Evolutionary conservation across 2,113 vertebrate species (phyloP).

Genomic region (Grammomys dolichurus): DNA sequence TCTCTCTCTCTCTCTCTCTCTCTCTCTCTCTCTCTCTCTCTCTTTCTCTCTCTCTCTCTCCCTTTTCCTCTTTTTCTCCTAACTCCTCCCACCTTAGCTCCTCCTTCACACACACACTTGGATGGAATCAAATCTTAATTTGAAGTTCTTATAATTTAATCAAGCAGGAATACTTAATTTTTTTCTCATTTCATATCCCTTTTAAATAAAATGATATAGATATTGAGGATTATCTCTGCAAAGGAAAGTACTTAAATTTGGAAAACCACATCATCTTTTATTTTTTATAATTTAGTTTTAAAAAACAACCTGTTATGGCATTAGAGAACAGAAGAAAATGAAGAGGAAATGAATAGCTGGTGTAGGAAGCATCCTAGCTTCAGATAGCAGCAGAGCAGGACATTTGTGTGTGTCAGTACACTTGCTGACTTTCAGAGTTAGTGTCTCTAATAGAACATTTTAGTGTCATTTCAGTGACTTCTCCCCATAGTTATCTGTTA

Average conservation of each 20-base stretch:
- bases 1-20: too few species aligned
- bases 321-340: not conserved
- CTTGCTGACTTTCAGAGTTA: not conserved
- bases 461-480: too few species aligned
- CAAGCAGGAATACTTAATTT: not conserved
- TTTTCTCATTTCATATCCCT: not conserved
- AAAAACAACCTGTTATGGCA: not conserved
- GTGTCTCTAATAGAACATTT: not conserved
- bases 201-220: not conserved
- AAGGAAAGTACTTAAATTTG: not conserved
- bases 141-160: not conserved
- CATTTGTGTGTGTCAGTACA: not conserved
- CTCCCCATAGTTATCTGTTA: not conserved
- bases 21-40: too few species aligned
- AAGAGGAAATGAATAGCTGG: too few species aligned
- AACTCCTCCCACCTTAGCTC: too few species aligned
- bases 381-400: too few species aligned
- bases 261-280: not conserved
- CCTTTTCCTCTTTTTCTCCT: too few species aligned
- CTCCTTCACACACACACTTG: too few species aligned
- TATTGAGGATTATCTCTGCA: not conserved
- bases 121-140: not conserved
- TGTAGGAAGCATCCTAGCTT: fast-evolving
- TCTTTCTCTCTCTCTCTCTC: too few species aligned
- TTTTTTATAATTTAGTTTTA: not conserved